phyloP scores from a whole-genome alignment of 2,113 vertebrate species.

The Ochotona curzoniae region DNA sequence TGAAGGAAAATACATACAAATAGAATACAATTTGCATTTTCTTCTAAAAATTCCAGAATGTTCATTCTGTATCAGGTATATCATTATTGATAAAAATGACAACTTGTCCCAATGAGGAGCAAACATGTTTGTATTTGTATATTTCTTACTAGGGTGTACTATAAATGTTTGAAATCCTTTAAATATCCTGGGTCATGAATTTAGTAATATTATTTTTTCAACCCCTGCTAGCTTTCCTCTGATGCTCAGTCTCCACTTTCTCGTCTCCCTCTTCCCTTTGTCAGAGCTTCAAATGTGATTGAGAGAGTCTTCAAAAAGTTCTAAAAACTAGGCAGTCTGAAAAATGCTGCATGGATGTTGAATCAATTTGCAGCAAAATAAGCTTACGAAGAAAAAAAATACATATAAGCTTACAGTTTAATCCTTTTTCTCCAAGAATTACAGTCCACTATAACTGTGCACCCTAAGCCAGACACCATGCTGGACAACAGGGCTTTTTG shows the following conservation, averaged over 20 bases:
- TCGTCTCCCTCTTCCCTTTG: background rate
- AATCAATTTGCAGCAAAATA: too few species aligned
- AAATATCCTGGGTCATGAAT: background rate
- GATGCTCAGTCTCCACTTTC: background rate
- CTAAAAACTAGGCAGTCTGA: too few species aligned
- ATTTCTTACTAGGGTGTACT: background rate
- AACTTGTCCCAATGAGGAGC: background rate
- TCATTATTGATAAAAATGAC: background rate
- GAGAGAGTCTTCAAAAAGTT: too few species aligned
- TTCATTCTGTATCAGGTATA: background rate
- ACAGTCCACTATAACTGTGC: background rate
- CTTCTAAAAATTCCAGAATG: slow-evolving; percentile 4
- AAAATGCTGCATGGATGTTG: too few species aligned
- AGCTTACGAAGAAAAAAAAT: too few species aligned
- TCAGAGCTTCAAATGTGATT: background rate
- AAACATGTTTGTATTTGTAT: background rate
- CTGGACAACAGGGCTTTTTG: background rate
- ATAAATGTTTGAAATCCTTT: slow-evolving; percentile 20
- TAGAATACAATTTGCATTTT: background rate
- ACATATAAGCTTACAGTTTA: too few species aligned
- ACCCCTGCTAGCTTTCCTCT: background rate
- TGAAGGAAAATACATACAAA: background rate
- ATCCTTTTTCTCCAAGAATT: too few species aligned
- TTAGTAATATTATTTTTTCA: background rate
- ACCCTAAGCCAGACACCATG: background rate